Evolutionary conservation across 1,140 invertebrate genomes (phyloP).

Genomic region (Cardiocondyla obscurior): DNA sequence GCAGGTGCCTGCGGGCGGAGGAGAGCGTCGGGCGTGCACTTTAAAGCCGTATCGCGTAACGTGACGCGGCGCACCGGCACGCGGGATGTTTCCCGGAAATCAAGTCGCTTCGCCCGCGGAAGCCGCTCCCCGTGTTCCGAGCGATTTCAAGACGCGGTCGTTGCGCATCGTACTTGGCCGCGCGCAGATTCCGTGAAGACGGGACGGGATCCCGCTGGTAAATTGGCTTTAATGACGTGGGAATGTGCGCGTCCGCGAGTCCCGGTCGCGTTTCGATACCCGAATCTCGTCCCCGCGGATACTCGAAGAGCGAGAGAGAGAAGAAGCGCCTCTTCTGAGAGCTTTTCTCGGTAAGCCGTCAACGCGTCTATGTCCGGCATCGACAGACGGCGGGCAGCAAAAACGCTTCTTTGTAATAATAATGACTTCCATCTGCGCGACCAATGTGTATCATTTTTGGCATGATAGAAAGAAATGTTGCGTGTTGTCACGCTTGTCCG

Average conservation of each 20-base stretch:
- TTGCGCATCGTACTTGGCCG: background rate
- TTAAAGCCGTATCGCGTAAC: slow-evolving; percentile 6
- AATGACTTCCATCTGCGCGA: slow-evolving; percentile 44
- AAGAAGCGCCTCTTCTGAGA: background rate
- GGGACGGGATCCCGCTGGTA: background rate
- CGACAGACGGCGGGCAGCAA: slow-evolving; percentile 49
- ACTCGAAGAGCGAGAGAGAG: background rate
- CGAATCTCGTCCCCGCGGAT: background rate
- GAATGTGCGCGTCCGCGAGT: background rate
- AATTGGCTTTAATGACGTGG: slow-evolving; percentile 20
- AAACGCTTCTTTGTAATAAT: slow-evolving; percentile 53
- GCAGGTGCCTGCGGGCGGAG: slow-evolving; percentile 68
- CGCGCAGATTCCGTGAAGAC: background rate
- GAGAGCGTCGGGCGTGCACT: background rate
- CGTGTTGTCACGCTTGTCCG: slow-evolving; percentile 51
- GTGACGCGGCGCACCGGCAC: background rate
- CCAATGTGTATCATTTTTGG: slow-evolving; percentile 46
- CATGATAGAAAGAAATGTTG: slow-evolving; percentile 57
- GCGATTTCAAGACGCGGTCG: background rate
- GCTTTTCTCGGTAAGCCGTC: slow-evolving; percentile 33
- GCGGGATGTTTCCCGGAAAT: slow-evolving; percentile 32
- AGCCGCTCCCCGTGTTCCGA: background rate
- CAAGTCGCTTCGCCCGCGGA: slow-evolving; percentile 22
- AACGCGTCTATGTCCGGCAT: slow-evolving; percentile 32
- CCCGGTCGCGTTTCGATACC: background rate